Base-by-base conservation (phyloP, 2,888 invertebrate genomes). In the Drosophila demipolita region DNA sequence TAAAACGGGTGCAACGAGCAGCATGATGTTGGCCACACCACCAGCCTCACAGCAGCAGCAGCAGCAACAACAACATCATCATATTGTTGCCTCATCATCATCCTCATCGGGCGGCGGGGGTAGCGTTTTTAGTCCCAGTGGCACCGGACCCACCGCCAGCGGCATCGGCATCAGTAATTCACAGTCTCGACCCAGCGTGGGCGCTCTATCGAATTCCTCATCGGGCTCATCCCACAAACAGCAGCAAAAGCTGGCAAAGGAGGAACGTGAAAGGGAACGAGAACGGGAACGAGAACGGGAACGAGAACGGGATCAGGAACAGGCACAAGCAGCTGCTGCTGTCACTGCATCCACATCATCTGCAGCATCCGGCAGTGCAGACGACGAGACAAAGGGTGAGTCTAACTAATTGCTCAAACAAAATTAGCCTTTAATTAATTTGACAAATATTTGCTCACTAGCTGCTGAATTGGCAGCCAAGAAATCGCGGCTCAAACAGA, bases 401-500 rank as follows among this genome's bases (percentile, higher is more conserved):
- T 29, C 0, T 1, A 15, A 8, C 11, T 26, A 17, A 49, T 26
- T 17, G 15, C 5, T 2, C 15, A 17, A 35, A 5, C 35, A 26
- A 6, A 11, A 53, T 20, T 12, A 12, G 1, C 20, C 11, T 17
- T 29, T 9, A 5, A 2, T 35, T 32, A 45, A 45, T 20, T 9
- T 23, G 9, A 3, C 15, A 58, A 54, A 26, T 7, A 1, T 38
- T 63, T 54, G 33, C 3, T 0, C n/a, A 58, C 23, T 26, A 91
- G 93, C 94, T 52, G 95, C 95, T 40, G 95, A 95, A 84, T 93
- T 95, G 73, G 94, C 95, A 73, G 95, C 95, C 6, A 95, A 95
- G 68, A 96, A 96, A 89, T 95, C 95, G 42, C 94, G 95, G 17
- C 95, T 96, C 23, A 96, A 96, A 89, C 97, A 97, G 57, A 95